Base-by-base conservation (phyloP, 2,797 vertebrate species). In the Neoniphon sammara region DNA sequence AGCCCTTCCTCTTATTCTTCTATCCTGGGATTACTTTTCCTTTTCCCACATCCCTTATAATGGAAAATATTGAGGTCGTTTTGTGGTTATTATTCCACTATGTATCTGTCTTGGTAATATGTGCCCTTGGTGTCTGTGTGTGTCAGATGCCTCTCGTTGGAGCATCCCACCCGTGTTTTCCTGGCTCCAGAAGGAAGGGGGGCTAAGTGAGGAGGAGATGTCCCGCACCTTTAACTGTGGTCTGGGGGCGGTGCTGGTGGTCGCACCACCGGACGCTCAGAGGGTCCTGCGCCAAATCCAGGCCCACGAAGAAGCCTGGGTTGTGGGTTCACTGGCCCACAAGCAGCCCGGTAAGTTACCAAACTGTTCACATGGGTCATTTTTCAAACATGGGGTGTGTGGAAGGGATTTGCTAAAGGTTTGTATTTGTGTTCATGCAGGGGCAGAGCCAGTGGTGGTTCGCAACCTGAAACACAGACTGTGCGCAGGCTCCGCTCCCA, bases 221-320 rank as follows among this genome's bases (percentile, higher is more conserved):
- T 87, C 93, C 54, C 94, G 94, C 25, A 98, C 97, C 0, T 99
- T 99, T 85, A 99, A 99, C 91, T 97, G 97, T 14, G 98, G 98
- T 9, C 71, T 99, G 0, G 98, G 97, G 0, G 96, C 95, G 0
- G 93, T 95, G 79, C 89, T 99, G 42, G 94, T 98, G 56, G 96
- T 98, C 0, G 84, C 94, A n/a, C 90, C 92, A 6, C 83, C 85
- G 11, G 84, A 94, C 0, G 93, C 94, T 55, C 94, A 95, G 85
- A 90, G 92, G 64, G 90, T 97, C 8, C 91, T 98, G 6, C 80
- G 70, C 8, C 94, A 96, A 56, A 46, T 98, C 31, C 93, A 92
- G 64, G 93, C 73, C 11, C 93, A 89, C 0, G 89, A 94, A 17
- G 85, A 95, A 10, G 96, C 96, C 54, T 99, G 97, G 97, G 75